Conservation (phyloP, 2,113 vertebrate species). For the Apaloderma vittatum region DNA sequence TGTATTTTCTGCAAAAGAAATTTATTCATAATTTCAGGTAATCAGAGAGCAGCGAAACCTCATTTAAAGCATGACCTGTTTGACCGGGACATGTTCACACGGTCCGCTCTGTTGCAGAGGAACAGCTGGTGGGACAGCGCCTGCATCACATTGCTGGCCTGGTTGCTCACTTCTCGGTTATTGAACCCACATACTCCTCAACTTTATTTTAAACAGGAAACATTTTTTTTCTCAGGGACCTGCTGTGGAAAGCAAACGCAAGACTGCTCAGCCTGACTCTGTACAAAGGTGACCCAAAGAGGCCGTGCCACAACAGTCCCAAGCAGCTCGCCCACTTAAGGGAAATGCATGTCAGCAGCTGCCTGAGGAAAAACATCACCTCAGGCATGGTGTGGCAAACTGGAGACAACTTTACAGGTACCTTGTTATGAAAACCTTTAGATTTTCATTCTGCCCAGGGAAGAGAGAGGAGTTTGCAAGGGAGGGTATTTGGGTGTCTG, state of each 20-base stretch:
- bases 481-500: neutral
- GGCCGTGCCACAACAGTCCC: fast-evolving
- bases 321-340: fast-evolving
- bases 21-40: neutral
- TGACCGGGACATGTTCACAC: neutral
- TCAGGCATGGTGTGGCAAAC: no score
- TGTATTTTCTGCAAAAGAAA: slow-evolving; percentile 6
- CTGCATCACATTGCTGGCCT: neutral
- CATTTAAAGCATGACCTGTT: neutral
- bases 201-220: neutral
- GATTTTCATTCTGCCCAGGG: neutral
- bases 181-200: neutral
- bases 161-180: neutral
- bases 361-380: fast-evolving
- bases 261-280: neutral
- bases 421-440: fast-evolving
- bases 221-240: neutral
- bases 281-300: neutral
- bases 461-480: neutral
- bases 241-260: neutral
- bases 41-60: neutral
- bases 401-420: neutral
- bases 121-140: neutral
- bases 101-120: neutral
- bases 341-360: neutral